Percentiles rank a stretch among this genome's conserved stretches.
These are phyloP conservation scores for Troides helena DNA, from an alignment of 2,888 invertebrate species.

Conservation along the genomic window DNA sequence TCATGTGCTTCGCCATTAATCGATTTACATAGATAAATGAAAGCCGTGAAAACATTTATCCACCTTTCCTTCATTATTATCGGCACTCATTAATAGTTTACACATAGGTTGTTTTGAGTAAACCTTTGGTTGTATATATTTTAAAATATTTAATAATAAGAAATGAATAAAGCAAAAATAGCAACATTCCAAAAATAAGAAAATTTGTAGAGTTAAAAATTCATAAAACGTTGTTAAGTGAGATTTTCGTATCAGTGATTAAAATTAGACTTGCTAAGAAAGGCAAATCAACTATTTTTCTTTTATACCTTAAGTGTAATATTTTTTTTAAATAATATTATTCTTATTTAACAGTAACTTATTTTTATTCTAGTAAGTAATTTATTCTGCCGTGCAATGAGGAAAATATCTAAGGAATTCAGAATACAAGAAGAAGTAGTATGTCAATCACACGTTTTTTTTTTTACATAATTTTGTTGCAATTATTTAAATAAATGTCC, in stretches of 20 bases:
- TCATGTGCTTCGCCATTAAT: constrained; percentile 24
- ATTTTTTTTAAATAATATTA: not conserved
- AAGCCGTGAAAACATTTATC: not conserved
- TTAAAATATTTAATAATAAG: too few relatives aligned
- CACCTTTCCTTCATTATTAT: not conserved
- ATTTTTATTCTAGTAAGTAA: not conserved
- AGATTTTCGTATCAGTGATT: too few relatives aligned
- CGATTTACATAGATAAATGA: constrained; percentile 26
- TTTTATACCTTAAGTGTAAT: not conserved
- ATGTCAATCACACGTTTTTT: not conserved
- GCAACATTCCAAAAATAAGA: too few relatives aligned
- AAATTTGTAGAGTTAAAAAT: too few relatives aligned
- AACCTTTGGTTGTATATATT: not conserved
- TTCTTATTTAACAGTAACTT: not conserved
- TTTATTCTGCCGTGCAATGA: not conserved
- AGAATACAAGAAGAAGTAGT: not conserved
- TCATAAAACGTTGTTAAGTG: too few relatives aligned
- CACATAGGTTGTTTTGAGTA: not conserved
- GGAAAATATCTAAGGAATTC: not conserved
- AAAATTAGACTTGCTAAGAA: too few relatives aligned
- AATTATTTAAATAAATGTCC: not conserved
- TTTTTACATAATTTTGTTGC: not conserved
- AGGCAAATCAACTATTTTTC: not conserved
- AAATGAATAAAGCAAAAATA: too few relatives aligned
- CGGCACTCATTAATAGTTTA: not conserved